Percentiles rank a stretch among this genome's conserved stretches.
These are phyloP conservation scores for Ginglymostoma cirratum DNA, from an alignment of 2,113 vertebrate species.

Conservation along the genomic window DNA sequence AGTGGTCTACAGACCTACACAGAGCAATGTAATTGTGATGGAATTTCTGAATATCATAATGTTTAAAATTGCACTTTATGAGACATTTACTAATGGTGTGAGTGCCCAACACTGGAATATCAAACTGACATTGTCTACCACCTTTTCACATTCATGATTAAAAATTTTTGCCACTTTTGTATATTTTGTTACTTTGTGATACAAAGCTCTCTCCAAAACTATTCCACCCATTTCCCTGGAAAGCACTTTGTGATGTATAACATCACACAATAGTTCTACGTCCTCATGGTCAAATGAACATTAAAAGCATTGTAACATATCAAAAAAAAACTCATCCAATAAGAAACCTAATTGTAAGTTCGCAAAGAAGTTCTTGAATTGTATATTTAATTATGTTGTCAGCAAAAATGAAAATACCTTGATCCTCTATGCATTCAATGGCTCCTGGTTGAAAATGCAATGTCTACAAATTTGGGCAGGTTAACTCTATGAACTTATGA, in stretches of 20 bases:
- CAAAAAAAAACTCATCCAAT: background rate
- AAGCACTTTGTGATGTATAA: background rate
- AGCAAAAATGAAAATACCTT: background rate
- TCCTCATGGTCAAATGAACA: background rate
- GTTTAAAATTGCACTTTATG: background rate
- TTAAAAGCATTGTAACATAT: background rate
- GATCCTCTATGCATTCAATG: background rate
- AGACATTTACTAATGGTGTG: background rate
- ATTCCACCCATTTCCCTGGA: background rate
- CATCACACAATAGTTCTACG: background rate
- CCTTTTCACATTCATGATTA: background rate
- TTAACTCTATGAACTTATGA: constrained; percentile 30
- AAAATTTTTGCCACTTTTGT: background rate
- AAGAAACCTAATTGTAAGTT: background rate
- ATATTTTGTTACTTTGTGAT: background rate
- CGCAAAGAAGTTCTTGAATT: background rate
- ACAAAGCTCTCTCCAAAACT: background rate
- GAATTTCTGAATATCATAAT: background rate
- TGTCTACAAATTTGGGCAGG: constrained; percentile 21
- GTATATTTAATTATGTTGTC: too few relatives aligned
- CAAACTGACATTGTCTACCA: background rate
- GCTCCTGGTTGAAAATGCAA: constrained; percentile 4
- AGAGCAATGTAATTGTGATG: background rate
- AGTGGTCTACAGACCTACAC: too few relatives aligned
- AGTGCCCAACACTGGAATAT: background rate